These are phyloP conservation scores for Hemaris fuciformis DNA, from an alignment of 2,888 invertebrate species.

Conservation along the genomic window DNA sequence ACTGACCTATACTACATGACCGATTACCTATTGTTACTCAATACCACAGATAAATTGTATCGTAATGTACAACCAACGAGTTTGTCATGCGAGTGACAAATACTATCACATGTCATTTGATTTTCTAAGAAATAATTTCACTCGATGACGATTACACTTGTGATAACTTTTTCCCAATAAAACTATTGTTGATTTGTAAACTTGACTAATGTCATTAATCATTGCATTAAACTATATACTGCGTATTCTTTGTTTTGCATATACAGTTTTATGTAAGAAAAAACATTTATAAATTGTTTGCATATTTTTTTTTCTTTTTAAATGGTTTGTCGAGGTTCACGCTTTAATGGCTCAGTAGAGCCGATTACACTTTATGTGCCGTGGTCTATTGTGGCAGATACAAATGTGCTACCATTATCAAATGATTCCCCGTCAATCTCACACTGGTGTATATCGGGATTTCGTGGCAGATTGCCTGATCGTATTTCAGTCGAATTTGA, in stretches of 20 bases:
- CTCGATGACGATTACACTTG: slow-evolving; percentile 32
- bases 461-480: no score
- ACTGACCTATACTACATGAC: not conserved
- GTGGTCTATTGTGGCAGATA: no score
- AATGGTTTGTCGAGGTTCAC: no score
- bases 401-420: no score
- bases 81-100: slow-evolving; percentile 2
- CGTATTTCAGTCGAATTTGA: no score
- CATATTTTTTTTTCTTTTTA: no score
- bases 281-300: no score
- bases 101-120: slow-evolving; percentile 15
- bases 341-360: no score
- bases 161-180: not conserved
- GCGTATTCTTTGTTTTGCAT: not conserved
- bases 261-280: not conserved
- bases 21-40: slow-evolving; percentile 9
- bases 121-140: slow-evolving; percentile 47
- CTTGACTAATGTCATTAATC: not conserved
- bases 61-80: slow-evolving; percentile 4
- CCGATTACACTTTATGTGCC: no score
- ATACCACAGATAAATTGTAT: not conserved
- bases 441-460: no score
- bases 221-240: no score
- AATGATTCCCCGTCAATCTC: no score
- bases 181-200: not conserved